phyloP scores from a whole-genome alignment of 2,113 vertebrate genomes.

The Alosa alosa region DNA sequence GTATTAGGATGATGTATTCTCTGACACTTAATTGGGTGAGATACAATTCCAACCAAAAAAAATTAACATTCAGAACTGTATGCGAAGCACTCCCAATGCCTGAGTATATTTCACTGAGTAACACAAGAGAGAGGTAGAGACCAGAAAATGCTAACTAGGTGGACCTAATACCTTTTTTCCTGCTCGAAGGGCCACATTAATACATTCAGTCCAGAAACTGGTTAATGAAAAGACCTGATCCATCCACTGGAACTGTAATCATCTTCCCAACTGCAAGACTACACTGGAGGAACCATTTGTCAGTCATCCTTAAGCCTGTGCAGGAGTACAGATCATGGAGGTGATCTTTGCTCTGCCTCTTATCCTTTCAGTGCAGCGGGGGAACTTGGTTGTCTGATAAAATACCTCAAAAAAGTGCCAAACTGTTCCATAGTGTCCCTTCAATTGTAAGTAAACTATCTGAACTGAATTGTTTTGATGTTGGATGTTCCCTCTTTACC shows the following conservation, averaged over 20 bases:
- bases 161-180: neutral
- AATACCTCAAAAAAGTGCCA: no score
- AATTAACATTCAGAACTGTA: neutral
- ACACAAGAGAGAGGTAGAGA: neutral
- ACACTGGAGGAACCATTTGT: neutral
- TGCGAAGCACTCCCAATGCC: neutral
- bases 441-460: no score
- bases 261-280: neutral
- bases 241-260: neutral
- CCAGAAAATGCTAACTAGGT: neutral
- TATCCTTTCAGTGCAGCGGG: neutral
- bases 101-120: neutral
- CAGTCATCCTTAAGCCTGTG: neutral
- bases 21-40: neutral
- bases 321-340: neutral
- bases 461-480: no score
- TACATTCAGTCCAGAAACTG: neutral
- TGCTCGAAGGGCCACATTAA: neutral
- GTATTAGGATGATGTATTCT: neutral
- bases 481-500: no score
- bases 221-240: neutral
- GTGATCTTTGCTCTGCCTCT: neutral
- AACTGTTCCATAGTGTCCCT: no score
- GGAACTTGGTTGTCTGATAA: neutral
- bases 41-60: neutral